Percentiles rank a stretch among this genome's conserved stretches.
These are phyloP conservation scores for Oxyruncus cristatus DNA, from an alignment of 2,113 vertebrate species.

Conservation along the genomic window DNA sequence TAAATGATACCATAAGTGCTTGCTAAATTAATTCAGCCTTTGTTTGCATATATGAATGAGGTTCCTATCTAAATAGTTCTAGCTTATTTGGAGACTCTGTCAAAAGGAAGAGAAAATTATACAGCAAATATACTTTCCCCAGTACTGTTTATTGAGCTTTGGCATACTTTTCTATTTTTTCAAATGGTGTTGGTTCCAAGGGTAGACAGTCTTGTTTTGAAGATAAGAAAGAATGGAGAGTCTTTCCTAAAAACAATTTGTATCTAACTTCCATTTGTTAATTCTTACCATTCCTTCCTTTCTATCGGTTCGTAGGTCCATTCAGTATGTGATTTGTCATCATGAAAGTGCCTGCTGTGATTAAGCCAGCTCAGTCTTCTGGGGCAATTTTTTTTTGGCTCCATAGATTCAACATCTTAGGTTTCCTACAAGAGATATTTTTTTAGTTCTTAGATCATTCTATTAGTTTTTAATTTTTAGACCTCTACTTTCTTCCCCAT, in stretches of 20 bases:
- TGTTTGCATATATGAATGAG: not conserved
- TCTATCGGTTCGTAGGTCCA: not conserved
- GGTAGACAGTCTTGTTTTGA: not conserved
- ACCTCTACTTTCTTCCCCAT: not conserved
- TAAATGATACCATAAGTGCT: not conserved
- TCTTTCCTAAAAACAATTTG: not conserved
- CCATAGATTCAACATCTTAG: not conserved
- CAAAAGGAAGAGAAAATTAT: not conserved
- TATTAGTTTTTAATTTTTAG: not conserved
- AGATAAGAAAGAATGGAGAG: not conserved
- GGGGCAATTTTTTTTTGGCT: not conserved
- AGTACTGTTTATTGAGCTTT: not conserved
- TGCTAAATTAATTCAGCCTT: not conserved
- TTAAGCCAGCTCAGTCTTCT: not conserved
- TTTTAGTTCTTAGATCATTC: not conserved
- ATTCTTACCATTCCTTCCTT: not conserved
- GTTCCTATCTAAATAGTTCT: not conserved
- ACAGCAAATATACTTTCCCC: not conserved
- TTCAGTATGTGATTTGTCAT: not conserved
- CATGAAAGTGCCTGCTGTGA: not conserved
- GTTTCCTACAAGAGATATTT: not conserved
- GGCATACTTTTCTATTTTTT: not conserved
- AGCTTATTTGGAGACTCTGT: not conserved
- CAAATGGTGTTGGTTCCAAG: not conserved
- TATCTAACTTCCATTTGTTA: not conserved